Evolutionary conservation across 2,113 vertebrate species (phyloP).

Genomic region (Lasiurus cinereus): DNA sequence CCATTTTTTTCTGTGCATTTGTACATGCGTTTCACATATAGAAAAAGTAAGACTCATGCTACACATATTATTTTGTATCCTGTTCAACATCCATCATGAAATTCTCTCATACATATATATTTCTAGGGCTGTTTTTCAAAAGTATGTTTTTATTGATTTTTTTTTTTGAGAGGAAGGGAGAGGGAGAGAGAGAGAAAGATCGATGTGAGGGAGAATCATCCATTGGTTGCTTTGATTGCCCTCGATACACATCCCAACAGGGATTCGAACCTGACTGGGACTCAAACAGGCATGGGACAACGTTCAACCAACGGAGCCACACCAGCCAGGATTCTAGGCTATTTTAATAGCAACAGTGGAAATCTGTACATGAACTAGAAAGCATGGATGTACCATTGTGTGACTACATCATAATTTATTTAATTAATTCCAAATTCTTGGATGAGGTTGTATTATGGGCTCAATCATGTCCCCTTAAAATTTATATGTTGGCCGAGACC

Average conservation of each 20-base stretch:
- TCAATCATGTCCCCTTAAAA: not conserved
- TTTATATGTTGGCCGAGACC: not conserved
- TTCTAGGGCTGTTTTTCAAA: not conserved
- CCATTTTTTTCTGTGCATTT: constrained; percentile 51
- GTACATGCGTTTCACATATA: not conserved
- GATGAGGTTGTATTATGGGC: not conserved
- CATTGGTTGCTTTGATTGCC: no score
- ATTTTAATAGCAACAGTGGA: not conserved
- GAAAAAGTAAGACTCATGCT: not conserved
- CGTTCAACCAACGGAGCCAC: no score
- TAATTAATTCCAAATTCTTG: not conserved
- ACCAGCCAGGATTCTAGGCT: no score
- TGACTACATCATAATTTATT: not conserved
- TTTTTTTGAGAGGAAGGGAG: no score
- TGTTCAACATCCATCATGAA: not conserved
- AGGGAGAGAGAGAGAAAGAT: no score
- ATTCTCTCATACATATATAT: constrained; percentile 18
- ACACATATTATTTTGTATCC: not conserved
- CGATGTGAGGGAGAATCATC: no score
- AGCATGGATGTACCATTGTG: not conserved
- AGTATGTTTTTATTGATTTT: no score
- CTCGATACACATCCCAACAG: no score
- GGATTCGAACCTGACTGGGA: no score
- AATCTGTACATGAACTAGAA: not conserved
- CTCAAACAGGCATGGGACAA: no score